Percentiles rank a stretch among this genome's conserved stretches.
phyloP scores from a whole-genome alignment of 1,140 invertebrate genomes.

The Diabrotica undecimpunctata region DNA sequence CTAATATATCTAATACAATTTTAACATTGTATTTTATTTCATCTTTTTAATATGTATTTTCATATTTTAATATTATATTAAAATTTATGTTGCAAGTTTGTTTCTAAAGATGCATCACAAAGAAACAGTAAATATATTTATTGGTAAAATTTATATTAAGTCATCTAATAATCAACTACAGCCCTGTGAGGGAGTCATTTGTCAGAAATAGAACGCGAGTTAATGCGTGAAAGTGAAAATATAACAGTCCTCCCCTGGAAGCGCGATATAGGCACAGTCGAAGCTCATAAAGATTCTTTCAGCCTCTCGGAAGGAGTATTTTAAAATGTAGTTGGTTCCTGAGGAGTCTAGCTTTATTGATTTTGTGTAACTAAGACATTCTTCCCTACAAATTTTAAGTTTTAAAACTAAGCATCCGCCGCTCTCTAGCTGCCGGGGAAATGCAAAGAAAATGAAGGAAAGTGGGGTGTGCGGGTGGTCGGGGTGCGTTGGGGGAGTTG shows the following conservation, averaged over 20 bases:
- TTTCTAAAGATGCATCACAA: no score
- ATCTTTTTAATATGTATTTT: no score
- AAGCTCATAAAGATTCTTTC: conserved; percentile 39
- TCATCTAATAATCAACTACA: no score
- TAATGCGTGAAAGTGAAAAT: no score
- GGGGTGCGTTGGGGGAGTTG: conserved; percentile 21
- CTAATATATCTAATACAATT: no score
- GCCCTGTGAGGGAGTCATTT: no score
- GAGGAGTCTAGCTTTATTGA: conserved; percentile 45
- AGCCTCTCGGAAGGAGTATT: conserved; percentile 31
- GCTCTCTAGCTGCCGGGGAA: conserved; percentile 42
- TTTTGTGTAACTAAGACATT: conserved; percentile 50
- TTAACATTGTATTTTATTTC: no score
- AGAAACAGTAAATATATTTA: no score
- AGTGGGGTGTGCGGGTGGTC: conserved; percentile 14
- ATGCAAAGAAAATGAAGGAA: conserved; percentile 43
- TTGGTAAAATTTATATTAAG: no score
- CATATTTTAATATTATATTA: no score
- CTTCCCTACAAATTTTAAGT: conserved; percentile 49
- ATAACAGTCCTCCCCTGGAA: not conserved
- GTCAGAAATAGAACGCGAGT: no score
- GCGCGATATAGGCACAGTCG: conserved; percentile 3
- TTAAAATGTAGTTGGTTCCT: conserved; percentile 42
- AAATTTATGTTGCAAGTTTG: no score
- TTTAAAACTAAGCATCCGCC: conserved; percentile 47